phyloP scores from a whole-genome alignment of 1,140 invertebrate genomes.

The Popillia japonica region DNA sequence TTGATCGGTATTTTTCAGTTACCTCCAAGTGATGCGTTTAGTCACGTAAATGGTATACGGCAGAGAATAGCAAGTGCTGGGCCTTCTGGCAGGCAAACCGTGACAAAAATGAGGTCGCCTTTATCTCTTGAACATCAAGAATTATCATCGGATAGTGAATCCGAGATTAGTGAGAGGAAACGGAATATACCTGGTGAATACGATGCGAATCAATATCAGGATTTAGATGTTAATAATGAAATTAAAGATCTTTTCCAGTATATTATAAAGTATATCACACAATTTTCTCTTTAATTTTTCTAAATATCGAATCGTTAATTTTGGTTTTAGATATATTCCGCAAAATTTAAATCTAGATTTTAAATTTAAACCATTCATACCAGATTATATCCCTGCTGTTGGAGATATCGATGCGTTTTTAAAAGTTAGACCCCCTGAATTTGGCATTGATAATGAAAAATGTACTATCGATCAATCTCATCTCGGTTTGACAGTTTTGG shows the following conservation, averaged over 20 bases:
- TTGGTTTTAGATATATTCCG: conserved; percentile 81
- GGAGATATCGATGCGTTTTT: conserved; percentile 98
- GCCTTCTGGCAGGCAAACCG: conserved; percentile 43
- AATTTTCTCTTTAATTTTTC: conserved; percentile 55
- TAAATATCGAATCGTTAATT: conserved; percentile 15
- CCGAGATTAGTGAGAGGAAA: conserved; percentile 48
- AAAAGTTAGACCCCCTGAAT: conserved; percentile 87
- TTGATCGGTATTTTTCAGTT: neutral
- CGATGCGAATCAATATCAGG: conserved; percentile 85
- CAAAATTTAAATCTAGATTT: conserved; percentile 90
- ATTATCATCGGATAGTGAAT: conserved; percentile 49
- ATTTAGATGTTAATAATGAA: conserved; percentile 82
- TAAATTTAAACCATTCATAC: conserved; percentile 93
- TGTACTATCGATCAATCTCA: conserved; percentile 49
- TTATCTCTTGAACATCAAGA: neutral
- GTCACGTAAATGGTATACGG: conserved; percentile 38
- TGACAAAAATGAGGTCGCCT: conserved; percentile 15
- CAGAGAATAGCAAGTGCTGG: conserved; percentile 44
- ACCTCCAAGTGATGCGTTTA: conserved; percentile 13
- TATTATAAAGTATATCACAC: conserved; percentile 84
- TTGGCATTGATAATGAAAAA: conserved; percentile 58
- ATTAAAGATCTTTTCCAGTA: conserved; percentile 94
- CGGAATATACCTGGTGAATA: conserved; percentile 68
- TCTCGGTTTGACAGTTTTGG: conserved; percentile 86
- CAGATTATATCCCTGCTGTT: conserved; percentile 96